Conservation (phyloP, 2,797 vertebrate genomes). For the Rhinogobio ventralis region DNA sequence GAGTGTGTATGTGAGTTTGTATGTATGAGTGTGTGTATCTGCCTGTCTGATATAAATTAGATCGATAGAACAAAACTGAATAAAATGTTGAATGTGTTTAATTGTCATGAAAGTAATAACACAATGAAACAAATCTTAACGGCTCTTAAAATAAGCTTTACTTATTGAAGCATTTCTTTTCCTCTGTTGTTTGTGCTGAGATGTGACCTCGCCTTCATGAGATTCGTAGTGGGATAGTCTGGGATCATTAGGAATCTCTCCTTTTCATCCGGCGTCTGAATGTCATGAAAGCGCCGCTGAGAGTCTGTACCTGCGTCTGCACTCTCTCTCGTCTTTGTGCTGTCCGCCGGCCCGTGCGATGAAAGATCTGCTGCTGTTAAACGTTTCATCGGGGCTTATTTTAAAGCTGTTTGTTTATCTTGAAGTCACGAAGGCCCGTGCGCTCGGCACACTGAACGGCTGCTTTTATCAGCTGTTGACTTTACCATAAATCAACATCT, state of each 20-base stretch:
- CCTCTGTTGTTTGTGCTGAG: neutral
- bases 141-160: too few species aligned
- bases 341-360: neutral
- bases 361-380: slow-evolving; percentile 1
- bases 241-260: neutral
- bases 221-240: neutral
- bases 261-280: neutral
- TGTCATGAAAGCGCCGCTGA: neutral
- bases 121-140: too few species aligned
- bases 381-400: neutral
- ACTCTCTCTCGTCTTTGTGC: neutral
- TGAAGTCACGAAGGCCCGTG: slow-evolving; percentile 1
- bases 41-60: too few species aligned
- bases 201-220: neutral
- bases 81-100: too few species aligned
- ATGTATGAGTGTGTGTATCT: too few species aligned
- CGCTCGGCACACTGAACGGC: neutral
- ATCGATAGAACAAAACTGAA: too few species aligned
- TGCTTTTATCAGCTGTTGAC: slow-evolving; percentile 35
- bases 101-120: too few species aligned
- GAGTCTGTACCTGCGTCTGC: neutral
- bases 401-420: slow-evolving; percentile 13
- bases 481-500: slow-evolving; percentile 23
- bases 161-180: too few species aligned
- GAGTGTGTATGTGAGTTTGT: too few species aligned